Evolutionary conservation across 2,888 invertebrate genomes (phyloP).

Genomic region (Lymantria monacha): DNA sequence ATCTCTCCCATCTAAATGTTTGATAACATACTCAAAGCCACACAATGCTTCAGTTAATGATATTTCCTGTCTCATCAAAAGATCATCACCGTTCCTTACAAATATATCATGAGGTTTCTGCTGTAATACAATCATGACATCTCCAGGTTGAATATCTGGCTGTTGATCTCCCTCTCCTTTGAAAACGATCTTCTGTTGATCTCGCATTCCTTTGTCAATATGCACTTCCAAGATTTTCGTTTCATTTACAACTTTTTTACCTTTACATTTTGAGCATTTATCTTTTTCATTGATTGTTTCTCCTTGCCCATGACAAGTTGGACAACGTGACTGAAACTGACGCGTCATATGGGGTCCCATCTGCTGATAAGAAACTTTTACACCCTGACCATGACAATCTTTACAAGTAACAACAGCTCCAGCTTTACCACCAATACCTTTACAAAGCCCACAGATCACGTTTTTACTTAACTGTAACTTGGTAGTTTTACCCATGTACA

Average conservation of each 20-base stretch:
- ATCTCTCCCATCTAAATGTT: constrained; percentile 94
- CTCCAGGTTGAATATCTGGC: constrained; percentile 92
- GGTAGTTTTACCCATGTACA: constrained; percentile 94
- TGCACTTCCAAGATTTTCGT: constrained; percentile 93
- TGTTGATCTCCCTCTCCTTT: constrained; percentile 95
- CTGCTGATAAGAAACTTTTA: constrained; percentile 88
- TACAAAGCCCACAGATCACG: constrained; percentile 89
- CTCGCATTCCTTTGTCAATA: constrained; percentile 94
- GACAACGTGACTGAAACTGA: constrained; percentile 83
- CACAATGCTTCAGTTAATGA: constrained; percentile 94
- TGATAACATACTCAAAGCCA: constrained; percentile 92
- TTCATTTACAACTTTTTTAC: constrained; percentile 91
- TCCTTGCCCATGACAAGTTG: constrained; percentile 86
- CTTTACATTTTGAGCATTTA: constrained; percentile 90
- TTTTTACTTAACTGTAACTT: constrained; percentile 92
- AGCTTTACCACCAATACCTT: constrained; percentile 88
- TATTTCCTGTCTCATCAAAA: constrained; percentile 88
- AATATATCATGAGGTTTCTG: constrained; percentile 91
- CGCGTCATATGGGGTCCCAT: constrained; percentile 85
- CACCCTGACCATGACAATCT: constrained; percentile 89
- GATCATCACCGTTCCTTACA: constrained; percentile 88
- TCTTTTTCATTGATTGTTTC: constrained; percentile 90
- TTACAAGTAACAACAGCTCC: constrained; percentile 86
- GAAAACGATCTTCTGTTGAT: constrained; percentile 93
- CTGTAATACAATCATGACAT: constrained; percentile 93